phyloP scores from a whole-genome alignment of 2,888 invertebrate species.

The Allolobophora icterica region DNA sequence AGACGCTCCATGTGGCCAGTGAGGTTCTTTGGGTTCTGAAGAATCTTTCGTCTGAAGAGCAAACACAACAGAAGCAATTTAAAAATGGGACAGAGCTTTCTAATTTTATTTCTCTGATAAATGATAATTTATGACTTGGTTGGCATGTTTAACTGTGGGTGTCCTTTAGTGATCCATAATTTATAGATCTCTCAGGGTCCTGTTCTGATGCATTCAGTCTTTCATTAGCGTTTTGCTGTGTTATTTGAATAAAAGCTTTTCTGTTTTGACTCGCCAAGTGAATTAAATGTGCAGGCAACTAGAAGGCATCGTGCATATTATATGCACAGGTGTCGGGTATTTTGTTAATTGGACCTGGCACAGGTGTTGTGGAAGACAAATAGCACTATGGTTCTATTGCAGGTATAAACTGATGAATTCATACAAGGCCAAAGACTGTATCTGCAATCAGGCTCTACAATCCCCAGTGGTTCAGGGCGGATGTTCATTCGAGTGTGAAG shows the following conservation, averaged over 20 bases:
- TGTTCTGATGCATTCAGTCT: not conserved
- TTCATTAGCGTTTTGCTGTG: no score
- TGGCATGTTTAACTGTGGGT: no score
- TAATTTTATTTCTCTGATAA: no score
- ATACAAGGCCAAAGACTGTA: not conserved
- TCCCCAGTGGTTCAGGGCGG: not conserved
- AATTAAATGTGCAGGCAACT: not conserved
- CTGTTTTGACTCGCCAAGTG: not conserved
- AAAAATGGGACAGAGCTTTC: no score
- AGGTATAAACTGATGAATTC: not conserved
- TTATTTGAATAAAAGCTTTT: no score
- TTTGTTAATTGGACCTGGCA: not conserved
- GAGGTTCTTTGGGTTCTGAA: no score
- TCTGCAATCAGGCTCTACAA: not conserved
- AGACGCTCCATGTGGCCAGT: no score
- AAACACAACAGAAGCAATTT: no score
- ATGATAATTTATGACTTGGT: no score
- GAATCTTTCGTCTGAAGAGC: no score
- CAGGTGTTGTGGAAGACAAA: not conserved
- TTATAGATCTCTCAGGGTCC: no score
- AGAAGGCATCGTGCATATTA: not conserved
- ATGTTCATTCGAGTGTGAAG: not conserved
- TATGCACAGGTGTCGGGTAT: not conserved
- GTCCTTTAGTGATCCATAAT: no score
- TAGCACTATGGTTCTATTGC: not conserved